A percentile compares a stretch with the other conserved stretches of the same genome.
phyloP scores from a whole-genome alignment of 2,888 invertebrate species.

The Ennomos quercinarius region DNA sequence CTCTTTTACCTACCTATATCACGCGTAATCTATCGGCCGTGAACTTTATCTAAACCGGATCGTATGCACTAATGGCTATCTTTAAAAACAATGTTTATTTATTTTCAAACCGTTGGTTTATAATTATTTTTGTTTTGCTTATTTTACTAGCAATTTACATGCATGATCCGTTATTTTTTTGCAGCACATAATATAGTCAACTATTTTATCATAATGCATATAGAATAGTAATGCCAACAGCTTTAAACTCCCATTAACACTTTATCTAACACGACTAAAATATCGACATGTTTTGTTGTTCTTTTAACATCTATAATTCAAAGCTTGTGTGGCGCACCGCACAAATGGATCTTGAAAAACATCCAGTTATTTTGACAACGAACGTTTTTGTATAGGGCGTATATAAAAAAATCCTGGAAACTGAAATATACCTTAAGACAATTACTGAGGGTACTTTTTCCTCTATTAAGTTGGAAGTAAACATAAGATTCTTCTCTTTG shows the following conservation, averaged over 20 bases:
- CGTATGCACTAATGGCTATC: constrained; percentile 20
- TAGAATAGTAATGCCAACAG: constrained; percentile 45
- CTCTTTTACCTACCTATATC: constrained; percentile 30
- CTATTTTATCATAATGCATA: constrained; percentile 30
- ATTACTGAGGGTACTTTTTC: constrained; percentile 52
- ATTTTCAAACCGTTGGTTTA: constrained; percentile 14
- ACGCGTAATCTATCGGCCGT: constrained; percentile 32
- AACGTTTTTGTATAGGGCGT: constrained; percentile 57
- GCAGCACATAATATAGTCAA: constrained; percentile 3
- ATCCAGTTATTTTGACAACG: constrained; percentile 81
- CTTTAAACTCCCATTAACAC: constrained; percentile 68
- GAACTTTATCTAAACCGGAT: constrained; percentile 43
- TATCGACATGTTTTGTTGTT: constrained; percentile 76
- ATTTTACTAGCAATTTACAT: constrained; percentile 22
- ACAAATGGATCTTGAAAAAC: constrained; percentile 82
- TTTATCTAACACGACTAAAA: constrained; percentile 69
- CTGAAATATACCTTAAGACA: constrained; percentile 46
- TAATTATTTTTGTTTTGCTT: constrained; percentile 19
- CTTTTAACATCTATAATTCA: constrained; percentile 76
- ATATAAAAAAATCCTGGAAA: constrained; percentile 48
- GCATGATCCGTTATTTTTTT: constrained; percentile 4
- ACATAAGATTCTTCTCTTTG: constrained; percentile 66
- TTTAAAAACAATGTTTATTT: constrained; percentile 30
- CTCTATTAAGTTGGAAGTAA: constrained; percentile 42
- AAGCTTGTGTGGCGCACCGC: constrained; percentile 66